Conservation (phyloP, 2,888 invertebrate genomes). For the Dichetophora obliterata region DNA sequence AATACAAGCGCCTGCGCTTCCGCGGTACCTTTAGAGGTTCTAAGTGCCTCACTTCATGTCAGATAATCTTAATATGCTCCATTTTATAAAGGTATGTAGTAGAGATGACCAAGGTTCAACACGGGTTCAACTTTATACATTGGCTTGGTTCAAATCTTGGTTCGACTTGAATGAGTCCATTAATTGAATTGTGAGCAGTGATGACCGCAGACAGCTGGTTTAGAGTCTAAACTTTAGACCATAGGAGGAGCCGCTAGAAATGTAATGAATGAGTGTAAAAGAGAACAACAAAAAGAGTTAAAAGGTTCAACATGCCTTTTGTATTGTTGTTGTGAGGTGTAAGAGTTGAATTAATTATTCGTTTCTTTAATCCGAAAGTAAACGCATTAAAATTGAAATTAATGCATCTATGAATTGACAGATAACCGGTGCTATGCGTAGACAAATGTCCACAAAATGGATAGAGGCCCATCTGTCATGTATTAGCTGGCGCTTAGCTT, state of each 20-base stretch:
- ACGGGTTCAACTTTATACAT: not conserved
- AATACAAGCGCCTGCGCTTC: constrained; percentile 54
- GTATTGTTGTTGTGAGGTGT: constrained; percentile 3
- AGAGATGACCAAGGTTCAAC: not conserved
- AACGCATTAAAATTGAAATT: constrained; percentile 39
- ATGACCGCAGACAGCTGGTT: constrained; percentile 35
- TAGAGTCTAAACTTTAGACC: no score
- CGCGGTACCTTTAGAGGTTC: constrained; percentile 33
- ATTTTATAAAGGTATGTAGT: not conserved
- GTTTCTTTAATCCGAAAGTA: constrained; percentile 38
- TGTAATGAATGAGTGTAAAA: constrained; percentile 13
- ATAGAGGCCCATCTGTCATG: not conserved
- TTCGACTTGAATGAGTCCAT: constrained; percentile 36
- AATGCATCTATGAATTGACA: constrained; percentile 4
- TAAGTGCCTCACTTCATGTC: constrained; percentile 42
- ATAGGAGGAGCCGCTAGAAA: not conserved
- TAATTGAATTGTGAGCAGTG: constrained; percentile 42
- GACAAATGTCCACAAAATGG: not conserved
- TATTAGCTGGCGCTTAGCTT: not conserved
- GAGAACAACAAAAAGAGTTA: constrained; percentile 14
- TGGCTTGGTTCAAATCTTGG: constrained; percentile 14
- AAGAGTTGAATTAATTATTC: constrained; percentile 42
- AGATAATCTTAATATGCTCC: constrained; percentile 37
- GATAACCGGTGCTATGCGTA: not conserved
- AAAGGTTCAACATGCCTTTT: constrained; percentile 37